Evolutionary conservation across 2,797 vertebrate genomes (phyloP), one percentile per base, ranked within the genome.

Genomic region (Heteromormyrus szaboi): DNA sequence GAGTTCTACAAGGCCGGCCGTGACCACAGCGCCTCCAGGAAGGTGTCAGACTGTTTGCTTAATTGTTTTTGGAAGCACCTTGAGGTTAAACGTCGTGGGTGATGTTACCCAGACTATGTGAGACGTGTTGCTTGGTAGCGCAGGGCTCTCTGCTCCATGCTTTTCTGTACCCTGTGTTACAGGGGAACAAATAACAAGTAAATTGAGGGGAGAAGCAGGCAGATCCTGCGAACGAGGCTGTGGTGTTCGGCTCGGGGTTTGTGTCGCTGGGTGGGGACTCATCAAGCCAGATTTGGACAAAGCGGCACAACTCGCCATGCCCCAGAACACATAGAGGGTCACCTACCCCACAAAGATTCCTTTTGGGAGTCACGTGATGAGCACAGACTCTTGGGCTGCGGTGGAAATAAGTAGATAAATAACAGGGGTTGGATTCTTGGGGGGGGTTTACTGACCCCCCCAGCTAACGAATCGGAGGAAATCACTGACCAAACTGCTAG

Each of bases 331-430:
- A 37, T 50, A n/a, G 72, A 41, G 37, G 50, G 9, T 53, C 83
- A 51, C 22, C 48, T 11, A 22, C 46, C 50, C 46, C 44, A 6
- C 22, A 29, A 33, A 85, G 11, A 14, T 85, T 86, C 17, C 25
- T 8, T 51, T 25, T 51, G 12, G 29, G 72, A 37, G 33, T 86
- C 50, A 17, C 29, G 7, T n/a, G 50, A 56, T 86, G 5, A 86
- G 9, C 85, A 19, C 33, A 37, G 4, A 17, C 12, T 54, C 14
- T 86, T 41, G 17, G 14, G 2, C 25, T 25, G 7, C 50, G 0
- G 12, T 25, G 19, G 25, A 51, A 33, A 88, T 65, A 81, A 76
- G 46, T 88, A 59, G 59, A 85, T 85, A 89, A 89, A 59, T 54
- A 86, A 37, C 1, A 50, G 19, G n/a, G 22, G 46, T 9, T 48